phyloP scores from a whole-genome alignment of 2,113 vertebrate species.

The Nesogale talazaci region DNA sequence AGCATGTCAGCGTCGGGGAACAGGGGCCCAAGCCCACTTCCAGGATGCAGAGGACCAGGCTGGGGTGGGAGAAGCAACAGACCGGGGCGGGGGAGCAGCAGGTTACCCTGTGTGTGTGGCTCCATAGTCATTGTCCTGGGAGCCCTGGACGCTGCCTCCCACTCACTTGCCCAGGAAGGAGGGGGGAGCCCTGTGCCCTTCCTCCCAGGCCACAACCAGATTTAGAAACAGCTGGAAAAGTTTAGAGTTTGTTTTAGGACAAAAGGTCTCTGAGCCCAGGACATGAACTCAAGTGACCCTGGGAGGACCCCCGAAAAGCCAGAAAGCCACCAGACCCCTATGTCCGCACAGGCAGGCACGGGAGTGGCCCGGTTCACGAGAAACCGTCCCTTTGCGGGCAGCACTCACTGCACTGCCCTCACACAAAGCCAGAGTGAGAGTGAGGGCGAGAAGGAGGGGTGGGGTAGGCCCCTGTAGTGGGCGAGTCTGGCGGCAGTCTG shows the following conservation, averaged over 20 bases:
- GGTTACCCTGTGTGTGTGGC: accelerated
- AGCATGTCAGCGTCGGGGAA: too few relatives aligned
- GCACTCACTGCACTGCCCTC: too few relatives aligned
- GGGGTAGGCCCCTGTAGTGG: too few relatives aligned
- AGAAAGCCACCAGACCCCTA: neutral
- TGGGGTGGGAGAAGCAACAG: too few relatives aligned
- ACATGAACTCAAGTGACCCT: neutral
- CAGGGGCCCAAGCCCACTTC: too few relatives aligned
- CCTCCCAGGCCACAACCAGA: neutral
- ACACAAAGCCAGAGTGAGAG: too few relatives aligned
- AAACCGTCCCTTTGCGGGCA: too few relatives aligned
- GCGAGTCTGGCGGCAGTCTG: neutral
- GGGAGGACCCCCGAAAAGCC: neutral
- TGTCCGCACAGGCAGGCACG: too few relatives aligned
- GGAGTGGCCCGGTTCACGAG: too few relatives aligned
- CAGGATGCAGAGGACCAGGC: too few relatives aligned
- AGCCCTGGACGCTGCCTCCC: neutral
- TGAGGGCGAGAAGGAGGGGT: too few relatives aligned
- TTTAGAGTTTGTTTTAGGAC: neutral
- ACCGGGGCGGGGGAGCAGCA: neutral
- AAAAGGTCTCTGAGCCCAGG: conserved; percentile 8
- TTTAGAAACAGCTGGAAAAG: conserved; percentile 61
- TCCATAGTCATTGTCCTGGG: too few relatives aligned
- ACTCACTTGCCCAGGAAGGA: neutral
- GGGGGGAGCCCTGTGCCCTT: accelerated